Evolutionary conservation across 2,888 invertebrate species (phyloP).

Genomic region (Apomyelois bistriatella): DNA sequence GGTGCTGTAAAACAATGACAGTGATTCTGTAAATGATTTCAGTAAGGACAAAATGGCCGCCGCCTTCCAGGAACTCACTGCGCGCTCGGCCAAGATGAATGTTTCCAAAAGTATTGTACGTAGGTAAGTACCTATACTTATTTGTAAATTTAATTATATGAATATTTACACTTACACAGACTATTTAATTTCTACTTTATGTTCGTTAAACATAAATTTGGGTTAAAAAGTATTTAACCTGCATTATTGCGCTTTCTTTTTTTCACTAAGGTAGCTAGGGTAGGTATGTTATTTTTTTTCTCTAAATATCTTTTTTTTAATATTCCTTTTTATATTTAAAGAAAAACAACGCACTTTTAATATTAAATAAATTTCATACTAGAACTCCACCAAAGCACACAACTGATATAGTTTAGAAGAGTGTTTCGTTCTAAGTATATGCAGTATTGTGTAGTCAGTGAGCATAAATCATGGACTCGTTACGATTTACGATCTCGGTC

Average conservation of each 20-base stretch:
- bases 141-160: no score
- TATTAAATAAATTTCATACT: background rate
- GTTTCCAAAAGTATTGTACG: background rate
- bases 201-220: no score
- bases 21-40: slow-evolving; percentile 20
- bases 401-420: slow-evolving; percentile 24
- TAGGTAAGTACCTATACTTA: no score
- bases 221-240: no score
- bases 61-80: background rate
- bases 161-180: no score
- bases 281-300: no score
- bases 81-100: background rate
- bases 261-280: no score
- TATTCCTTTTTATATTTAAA: background rate
- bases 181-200: no score
- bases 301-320: background rate
- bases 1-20: slow-evolving; percentile 24
- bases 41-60: slow-evolving; percentile 8
- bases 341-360: background rate
- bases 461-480: slow-evolving; percentile 77
- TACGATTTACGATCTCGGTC: slow-evolving; percentile 69
- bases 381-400: background rate
- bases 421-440: slow-evolving; percentile 61
- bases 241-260: no score
- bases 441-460: slow-evolving; percentile 43